phyloP scores from a whole-genome alignment of 1,140 invertebrate genomes.

The Anastrepha obliqua region DNA sequence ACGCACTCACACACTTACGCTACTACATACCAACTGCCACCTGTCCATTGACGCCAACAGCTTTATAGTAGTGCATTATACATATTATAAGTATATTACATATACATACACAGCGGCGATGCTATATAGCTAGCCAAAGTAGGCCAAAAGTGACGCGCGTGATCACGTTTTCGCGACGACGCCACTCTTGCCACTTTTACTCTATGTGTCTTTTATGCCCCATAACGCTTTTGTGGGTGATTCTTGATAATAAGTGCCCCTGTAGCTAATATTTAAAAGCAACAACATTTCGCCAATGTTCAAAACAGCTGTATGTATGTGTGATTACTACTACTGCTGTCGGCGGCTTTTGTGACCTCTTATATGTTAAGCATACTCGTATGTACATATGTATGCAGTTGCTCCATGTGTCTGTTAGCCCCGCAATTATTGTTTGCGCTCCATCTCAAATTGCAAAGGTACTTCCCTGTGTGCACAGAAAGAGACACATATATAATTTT shows the following conservation, averaged over 20 bases:
- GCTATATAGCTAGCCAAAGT: background rate
- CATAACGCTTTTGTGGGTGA: background rate
- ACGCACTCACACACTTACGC: background rate
- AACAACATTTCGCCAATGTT: background rate
- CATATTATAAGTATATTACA: background rate
- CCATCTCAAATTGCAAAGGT: too few relatives aligned
- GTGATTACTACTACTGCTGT: too few relatives aligned
- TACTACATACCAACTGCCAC: background rate
- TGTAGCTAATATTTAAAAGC: background rate
- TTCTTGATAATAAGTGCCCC: background rate
- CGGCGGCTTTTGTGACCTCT: too few relatives aligned
- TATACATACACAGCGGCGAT: background rate
- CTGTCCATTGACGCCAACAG: too few relatives aligned
- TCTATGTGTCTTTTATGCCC: background rate
- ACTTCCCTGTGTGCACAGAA: too few relatives aligned
- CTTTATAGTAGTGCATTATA: background rate
- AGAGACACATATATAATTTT: too few relatives aligned
- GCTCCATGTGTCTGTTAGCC: too few relatives aligned
- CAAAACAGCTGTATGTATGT: too few relatives aligned
- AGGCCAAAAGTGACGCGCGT: slow-evolving; percentile 24
- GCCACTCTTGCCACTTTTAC: background rate
- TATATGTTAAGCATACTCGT: background rate
- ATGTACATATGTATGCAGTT: background rate
- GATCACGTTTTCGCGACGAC: slow-evolving; percentile 17
- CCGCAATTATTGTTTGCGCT: too few relatives aligned